phyloP scores from a whole-genome alignment of 1,140 invertebrate genomes.

The Ylistrum balloti region DNA sequence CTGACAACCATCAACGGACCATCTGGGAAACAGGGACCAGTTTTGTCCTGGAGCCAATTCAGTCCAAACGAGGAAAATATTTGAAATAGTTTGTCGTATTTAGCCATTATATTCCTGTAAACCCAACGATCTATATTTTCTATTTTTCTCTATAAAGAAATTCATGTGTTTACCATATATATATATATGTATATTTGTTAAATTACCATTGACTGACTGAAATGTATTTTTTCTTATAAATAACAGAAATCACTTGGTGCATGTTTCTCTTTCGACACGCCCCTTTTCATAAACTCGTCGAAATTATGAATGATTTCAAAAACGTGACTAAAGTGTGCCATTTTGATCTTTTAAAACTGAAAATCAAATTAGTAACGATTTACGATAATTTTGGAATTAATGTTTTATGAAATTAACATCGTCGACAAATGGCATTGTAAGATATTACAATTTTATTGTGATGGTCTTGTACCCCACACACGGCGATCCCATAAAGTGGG shows the following conservation, averaged over 20 bases:
- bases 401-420: neutral
- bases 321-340: neutral
- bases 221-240: neutral
- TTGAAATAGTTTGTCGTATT: neutral
- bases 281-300: slow-evolving; percentile 12
- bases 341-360: neutral
- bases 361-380: neutral
- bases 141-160: too few relatives aligned
- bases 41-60: neutral
- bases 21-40: neutral
- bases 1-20: slow-evolving; percentile 23
- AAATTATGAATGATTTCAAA: neutral
- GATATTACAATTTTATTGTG: neutral
- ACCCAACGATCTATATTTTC: too few relatives aligned
- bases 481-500: neutral
- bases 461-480: neutral
- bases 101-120: too few relatives aligned
- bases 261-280: neutral
- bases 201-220: neutral
- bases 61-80: neutral
- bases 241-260: neutral
- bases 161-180: too few relatives aligned
- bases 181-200: too few relatives aligned
- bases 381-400: neutral
- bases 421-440: neutral